phyloP scores from a whole-genome alignment of 1,140 invertebrate genomes.

The Drepana arcuata region DNA sequence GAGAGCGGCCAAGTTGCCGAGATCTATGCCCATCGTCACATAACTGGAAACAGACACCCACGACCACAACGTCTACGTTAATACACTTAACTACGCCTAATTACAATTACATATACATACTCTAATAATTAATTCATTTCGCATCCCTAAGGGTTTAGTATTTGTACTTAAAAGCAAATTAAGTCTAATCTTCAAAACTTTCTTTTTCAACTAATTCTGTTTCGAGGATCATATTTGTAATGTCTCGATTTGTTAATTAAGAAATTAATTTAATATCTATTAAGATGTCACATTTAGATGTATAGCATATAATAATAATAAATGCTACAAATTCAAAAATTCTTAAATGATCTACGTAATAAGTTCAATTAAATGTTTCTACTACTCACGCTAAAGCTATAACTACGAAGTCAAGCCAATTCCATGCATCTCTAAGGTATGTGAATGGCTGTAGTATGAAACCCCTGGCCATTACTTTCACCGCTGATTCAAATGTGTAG shows the following conservation, averaged over 20 bases:
- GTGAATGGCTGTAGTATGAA: constrained; percentile 99
- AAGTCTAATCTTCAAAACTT: too few relatives aligned
- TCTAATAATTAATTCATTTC: constrained; percentile 33
- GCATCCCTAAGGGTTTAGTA: too few relatives aligned
- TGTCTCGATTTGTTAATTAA: too few relatives aligned
- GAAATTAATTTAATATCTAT: too few relatives aligned
- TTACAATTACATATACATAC: constrained; percentile 37
- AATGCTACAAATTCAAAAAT: constrained; percentile 43
- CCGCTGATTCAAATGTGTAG: constrained; percentile 98
- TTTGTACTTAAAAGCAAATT: too few relatives aligned
- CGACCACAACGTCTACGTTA: constrained; percentile 62
- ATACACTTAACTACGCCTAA: constrained; percentile 49
- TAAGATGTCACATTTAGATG: too few relatives aligned
- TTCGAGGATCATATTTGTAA: too few relatives aligned
- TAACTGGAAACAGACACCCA: constrained; percentile 83
- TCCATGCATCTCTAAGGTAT: constrained; percentile 99
- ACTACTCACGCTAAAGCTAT: constrained; percentile 99
- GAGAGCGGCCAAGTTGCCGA: constrained; percentile 97
- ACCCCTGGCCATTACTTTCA: constrained; percentile 99
- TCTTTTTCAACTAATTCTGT: too few relatives aligned
- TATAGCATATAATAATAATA: too few relatives aligned
- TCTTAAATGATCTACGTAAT: constrained; percentile 48
- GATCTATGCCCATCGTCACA: constrained; percentile 98
- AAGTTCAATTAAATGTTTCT: constrained; percentile 57
- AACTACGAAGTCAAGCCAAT: constrained; percentile 99